Evolutionary conservation across 2,888 invertebrate species (phyloP), one percentile per base, ranked within the genome.

Genomic region (Horisme vitalbata): DNA sequence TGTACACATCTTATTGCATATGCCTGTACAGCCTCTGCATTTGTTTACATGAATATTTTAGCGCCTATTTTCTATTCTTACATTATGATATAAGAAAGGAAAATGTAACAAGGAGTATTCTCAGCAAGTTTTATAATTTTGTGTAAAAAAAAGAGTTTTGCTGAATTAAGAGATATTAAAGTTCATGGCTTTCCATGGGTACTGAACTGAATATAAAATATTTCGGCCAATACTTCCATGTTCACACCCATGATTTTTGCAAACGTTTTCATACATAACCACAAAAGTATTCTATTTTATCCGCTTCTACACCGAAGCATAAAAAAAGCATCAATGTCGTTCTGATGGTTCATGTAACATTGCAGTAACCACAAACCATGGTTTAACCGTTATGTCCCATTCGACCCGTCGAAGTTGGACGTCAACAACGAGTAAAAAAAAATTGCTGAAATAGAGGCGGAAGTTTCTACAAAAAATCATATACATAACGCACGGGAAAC

Each of bases 301-400:
- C 30, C 4, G 2, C 2, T 7, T 4, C 7, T 1, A 11, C 11
- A 27, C 8, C 10, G 12, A 27, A 15, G 13, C 9, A 20, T 20
- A 9, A 23, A 14, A 36, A 36, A 27, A 27, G 11, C 26, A 7
- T 15, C 18, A 30, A 13, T 12, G 8, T 15, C 24, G 11, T 26
- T n/a, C n/a, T n/a, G n/a, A 39, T 39, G 38, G 31, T 10, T 6
- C 38, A 24, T 31, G 31, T 31, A 21, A 28, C 30, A 12, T 24
- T 28, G 28, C 21, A 33, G 27, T 35, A 43, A 39, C 38, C 13
- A 23, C 38, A 38, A 39, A 15, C 28, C 10, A 31, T 23, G 23
- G 23, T 5, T 45, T 37, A 27, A 6, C 12, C 13, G 12, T 37
- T 37, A 37, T 37, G 13, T 13, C 37, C 20, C 20, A 28, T 37